Conservation (phyloP, 1,140 invertebrate species). For the Acyrthosiphon pisum region DNA sequence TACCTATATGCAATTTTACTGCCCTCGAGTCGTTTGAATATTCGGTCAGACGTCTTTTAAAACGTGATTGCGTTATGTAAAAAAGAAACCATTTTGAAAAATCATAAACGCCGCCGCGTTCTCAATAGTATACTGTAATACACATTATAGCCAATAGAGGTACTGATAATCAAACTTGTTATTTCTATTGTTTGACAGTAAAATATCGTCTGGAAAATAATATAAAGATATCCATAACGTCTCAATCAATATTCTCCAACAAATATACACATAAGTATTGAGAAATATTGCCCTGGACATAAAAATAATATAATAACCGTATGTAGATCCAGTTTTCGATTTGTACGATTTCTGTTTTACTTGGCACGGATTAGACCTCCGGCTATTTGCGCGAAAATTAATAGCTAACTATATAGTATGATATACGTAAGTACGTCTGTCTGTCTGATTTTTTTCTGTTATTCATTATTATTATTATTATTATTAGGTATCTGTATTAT, state of each 20-base stretch:
- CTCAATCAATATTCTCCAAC: neutral
- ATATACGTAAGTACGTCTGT: neutral
- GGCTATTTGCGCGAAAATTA: conserved; percentile 32
- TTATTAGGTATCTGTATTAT: neutral
- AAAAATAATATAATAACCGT: conserved; percentile 32
- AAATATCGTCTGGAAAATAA: neutral
- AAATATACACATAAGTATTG: conserved; percentile 21
- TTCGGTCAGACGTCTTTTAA: neutral
- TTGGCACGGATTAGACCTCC: neutral
- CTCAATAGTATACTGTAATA: neutral
- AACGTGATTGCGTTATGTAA: neutral
- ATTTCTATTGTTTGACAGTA: conserved; percentile 8
- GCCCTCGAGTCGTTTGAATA: neutral
- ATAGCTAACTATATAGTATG: neutral
- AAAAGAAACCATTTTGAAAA: neutral
- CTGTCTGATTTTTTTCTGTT: neutral
- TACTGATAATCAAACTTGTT: neutral
- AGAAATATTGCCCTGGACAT: neutral
- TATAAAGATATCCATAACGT: neutral
- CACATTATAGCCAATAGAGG: neutral
- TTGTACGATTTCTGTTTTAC: conserved; percentile 25
- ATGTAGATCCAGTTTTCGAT: conserved; percentile 44
- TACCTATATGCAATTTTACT: neutral
- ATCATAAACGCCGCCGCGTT: neutral
- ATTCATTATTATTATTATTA: neutral